These are phyloP conservation scores for Drosophila melanogaster DNA, from an alignment of 1,140 invertebrate genomes.

Conservation along the genomic window DNA sequence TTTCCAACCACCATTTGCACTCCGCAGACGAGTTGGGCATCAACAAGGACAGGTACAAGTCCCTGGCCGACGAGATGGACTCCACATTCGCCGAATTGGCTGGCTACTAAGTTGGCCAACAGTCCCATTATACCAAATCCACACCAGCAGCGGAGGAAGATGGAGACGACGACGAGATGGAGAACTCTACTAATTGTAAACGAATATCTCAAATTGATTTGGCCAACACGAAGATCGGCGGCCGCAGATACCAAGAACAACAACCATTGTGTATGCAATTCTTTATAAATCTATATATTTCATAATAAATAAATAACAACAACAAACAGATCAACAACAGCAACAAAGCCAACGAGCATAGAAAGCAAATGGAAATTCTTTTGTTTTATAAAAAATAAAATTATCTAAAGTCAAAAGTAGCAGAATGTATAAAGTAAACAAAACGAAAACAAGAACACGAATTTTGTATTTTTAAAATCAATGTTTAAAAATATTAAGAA, in stretches of 20 bases:
- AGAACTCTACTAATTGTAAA: conserved; percentile 70
- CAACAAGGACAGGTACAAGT: conserved; percentile 99
- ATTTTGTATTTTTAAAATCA: conserved; percentile 77
- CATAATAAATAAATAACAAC: conserved; percentile 83
- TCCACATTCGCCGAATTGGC: conserved; percentile 98
- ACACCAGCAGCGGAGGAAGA: conserved; percentile 27
- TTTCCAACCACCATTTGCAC: not conserved
- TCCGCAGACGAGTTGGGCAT: conserved; percentile 97
- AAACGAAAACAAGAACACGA: conserved; percentile 9
- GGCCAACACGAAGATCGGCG: conserved; percentile 36
- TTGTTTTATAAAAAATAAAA: conserved; percentile 50
- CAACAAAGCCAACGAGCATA: conserved; percentile 58
- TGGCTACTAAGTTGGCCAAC: conserved; percentile 87
- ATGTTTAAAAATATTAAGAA: conserved; percentile 79
- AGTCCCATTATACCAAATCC: conserved; percentile 17
- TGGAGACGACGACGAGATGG: conserved; percentile 18
- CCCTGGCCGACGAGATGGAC: conserved; percentile 97
- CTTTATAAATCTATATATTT: conserved; percentile 73
- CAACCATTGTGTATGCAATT: conserved; percentile 78
- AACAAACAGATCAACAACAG: conserved; percentile 70
- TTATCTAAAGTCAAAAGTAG: conserved; percentile 35
- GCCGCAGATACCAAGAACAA: conserved; percentile 71
- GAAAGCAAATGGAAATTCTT: conserved; percentile 17
- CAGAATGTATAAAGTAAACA: conserved; percentile 32
- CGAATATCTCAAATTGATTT: conserved; percentile 72